These are phyloP conservation scores for Strongylocentrotus purpuratus DNA, from an alignment of 35 echinoderm and acorn worm genomes.

Conservation along the genomic window DNA sequence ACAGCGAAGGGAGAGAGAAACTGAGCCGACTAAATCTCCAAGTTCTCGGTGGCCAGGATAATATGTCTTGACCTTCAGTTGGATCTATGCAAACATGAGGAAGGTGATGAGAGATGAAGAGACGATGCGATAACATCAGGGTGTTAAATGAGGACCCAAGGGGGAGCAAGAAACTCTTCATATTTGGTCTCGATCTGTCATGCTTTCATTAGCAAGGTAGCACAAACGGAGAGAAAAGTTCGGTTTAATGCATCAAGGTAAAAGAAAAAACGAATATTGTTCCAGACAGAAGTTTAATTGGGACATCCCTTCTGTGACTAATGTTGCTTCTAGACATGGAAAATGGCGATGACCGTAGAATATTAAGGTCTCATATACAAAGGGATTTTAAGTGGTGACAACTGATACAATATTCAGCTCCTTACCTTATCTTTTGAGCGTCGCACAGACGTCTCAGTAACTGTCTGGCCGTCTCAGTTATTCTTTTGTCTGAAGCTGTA, in stretches of 20 bases:
- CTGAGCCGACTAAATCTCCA: neutral
- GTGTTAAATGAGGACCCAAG: neutral
- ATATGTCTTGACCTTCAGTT: neutral
- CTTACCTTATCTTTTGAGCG: neutral
- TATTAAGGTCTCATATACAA: neutral
- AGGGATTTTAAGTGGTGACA: neutral
- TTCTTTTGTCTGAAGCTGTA: neutral
- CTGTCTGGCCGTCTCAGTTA: neutral
- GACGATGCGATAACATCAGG: neutral
- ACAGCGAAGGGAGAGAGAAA: no score
- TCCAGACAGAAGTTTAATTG: neutral
- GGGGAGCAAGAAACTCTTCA: neutral
- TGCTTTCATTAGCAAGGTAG: neutral
- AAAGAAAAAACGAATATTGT: neutral
- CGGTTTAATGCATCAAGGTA: neutral
- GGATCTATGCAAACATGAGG: neutral
- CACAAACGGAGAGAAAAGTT: neutral
- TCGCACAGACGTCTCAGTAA: neutral
- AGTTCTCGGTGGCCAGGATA: neutral
- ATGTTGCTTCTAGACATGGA: neutral
- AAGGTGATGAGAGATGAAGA: neutral
- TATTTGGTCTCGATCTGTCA: conserved; percentile 11
- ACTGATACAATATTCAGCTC: neutral
- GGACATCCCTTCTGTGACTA: neutral
- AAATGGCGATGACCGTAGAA: neutral